These are phyloP conservation scores for Zosterops lateralis DNA, from an alignment of 2,113 vertebrate species.

Conservation along the genomic window DNA sequence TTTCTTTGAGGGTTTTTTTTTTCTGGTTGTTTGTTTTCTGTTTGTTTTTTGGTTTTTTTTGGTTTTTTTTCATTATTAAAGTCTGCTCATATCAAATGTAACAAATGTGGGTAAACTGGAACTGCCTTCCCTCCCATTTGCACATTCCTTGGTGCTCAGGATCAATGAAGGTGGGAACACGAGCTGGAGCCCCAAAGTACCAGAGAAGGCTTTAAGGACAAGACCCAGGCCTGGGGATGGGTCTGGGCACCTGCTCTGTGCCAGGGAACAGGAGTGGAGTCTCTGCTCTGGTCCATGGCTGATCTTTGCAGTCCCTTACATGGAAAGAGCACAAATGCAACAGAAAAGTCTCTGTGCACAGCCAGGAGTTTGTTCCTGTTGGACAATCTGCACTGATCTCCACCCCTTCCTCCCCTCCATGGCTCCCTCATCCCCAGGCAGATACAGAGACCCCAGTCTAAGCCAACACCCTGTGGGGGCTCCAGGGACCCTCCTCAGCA, in stretches of 20 bases:
- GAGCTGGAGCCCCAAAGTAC: neutral
- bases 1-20: neutral
- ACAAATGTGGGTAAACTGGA: neutral
- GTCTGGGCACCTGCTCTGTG: neutral
- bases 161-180: accelerated
- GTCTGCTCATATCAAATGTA: neutral
- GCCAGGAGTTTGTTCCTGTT: accelerated
- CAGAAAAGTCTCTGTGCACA: neutral
- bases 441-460: neutral
- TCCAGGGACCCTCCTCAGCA: neutral
- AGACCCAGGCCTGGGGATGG: neutral
- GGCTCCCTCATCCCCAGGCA: neutral
- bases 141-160: neutral
- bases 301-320: neutral
- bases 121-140: neutral
- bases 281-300: neutral
- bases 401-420: neutral
- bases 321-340: neutral
- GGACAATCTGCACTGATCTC: neutral
- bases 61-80: neutral
- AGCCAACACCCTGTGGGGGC: neutral
- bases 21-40: too few relatives aligned
- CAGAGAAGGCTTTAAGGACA: neutral
- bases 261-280: neutral
- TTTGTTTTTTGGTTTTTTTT: too few relatives aligned